phyloP scores from a whole-genome alignment of 2,113 vertebrate genomes.

The Bambusicola thoracicus region DNA sequence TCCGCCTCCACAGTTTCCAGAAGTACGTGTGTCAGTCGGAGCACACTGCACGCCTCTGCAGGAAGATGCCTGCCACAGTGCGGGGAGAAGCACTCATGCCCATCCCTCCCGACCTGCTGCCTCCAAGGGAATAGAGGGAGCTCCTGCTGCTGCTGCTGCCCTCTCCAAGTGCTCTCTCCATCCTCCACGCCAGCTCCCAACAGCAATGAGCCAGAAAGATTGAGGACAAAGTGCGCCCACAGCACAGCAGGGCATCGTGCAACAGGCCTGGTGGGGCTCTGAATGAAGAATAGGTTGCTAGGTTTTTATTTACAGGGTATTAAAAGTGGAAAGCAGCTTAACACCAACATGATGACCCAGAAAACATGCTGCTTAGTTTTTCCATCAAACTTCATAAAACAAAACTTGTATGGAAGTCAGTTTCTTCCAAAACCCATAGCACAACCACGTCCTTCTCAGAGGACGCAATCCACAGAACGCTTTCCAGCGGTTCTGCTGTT shows the following conservation, averaged over 20 bases:
- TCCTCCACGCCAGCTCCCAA: background rate
- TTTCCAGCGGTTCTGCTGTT: too few relatives aligned
- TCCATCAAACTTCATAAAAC: background rate
- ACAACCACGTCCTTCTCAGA: background rate
- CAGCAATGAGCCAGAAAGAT: accelerated
- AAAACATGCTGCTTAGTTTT: background rate
- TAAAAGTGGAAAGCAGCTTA: background rate
- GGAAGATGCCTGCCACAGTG: accelerated
- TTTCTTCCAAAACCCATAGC: background rate
- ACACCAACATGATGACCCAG: background rate
- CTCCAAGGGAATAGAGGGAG: accelerated
- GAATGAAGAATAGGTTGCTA: background rate
- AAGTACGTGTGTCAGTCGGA: background rate
- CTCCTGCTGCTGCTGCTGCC: background rate
- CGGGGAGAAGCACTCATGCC: accelerated
- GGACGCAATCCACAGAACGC: background rate
- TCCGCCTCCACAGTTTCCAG: background rate
- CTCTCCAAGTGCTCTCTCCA: background rate
- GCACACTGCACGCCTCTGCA: background rate
- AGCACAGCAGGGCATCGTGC: background rate
- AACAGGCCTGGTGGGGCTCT: background rate
- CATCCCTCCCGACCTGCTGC: accelerated
- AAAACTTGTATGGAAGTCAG: background rate
- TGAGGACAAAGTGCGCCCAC: background rate
- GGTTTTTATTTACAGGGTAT: background rate